These are phyloP conservation scores for Zelostemma sp. DNA, from an alignment of 1,140 invertebrate species.

Conservation along the genomic window DNA sequence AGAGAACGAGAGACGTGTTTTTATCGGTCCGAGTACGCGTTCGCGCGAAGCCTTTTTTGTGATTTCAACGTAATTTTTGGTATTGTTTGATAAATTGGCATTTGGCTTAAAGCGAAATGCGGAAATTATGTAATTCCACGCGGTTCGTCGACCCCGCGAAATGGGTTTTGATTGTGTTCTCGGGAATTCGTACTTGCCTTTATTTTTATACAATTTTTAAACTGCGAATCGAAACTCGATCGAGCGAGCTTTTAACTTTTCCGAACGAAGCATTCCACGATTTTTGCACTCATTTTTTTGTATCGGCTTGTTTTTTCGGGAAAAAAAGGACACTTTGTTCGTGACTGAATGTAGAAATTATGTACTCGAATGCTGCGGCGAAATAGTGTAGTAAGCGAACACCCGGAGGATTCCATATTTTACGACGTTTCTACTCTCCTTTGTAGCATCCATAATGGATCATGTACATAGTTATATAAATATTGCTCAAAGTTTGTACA, in stretches of 20 bases:
- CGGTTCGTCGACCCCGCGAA: too few relatives aligned
- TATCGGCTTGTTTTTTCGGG: too few relatives aligned
- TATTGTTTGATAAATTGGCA: conserved; percentile 53
- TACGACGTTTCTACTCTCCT: conserved; percentile 7
- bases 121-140: too few relatives aligned
- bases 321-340: conserved; percentile 5
- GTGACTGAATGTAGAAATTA: conserved; percentile 6
- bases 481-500: conserved; percentile 34
- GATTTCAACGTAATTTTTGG: conserved; percentile 42
- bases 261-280: too few relatives aligned
- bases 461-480: conserved; percentile 41
- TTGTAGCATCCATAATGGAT: neutral
- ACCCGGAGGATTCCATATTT: conserved; percentile 1
- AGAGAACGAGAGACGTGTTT: conserved; percentile 28
- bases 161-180: conserved; percentile 1
- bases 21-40: conserved; percentile 48
- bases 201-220: too few relatives aligned
- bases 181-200: too few relatives aligned
- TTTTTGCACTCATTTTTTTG: too few relatives aligned
- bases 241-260: too few relatives aligned
- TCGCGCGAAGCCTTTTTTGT: conserved; percentile 9
- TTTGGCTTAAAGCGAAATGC: too few relatives aligned
- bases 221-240: too few relatives aligned
- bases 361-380: neutral
- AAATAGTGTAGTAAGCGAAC: neutral